Conservation (phyloP, 2,797 vertebrate genomes). For the Melanotaenia nigrans region DNA sequence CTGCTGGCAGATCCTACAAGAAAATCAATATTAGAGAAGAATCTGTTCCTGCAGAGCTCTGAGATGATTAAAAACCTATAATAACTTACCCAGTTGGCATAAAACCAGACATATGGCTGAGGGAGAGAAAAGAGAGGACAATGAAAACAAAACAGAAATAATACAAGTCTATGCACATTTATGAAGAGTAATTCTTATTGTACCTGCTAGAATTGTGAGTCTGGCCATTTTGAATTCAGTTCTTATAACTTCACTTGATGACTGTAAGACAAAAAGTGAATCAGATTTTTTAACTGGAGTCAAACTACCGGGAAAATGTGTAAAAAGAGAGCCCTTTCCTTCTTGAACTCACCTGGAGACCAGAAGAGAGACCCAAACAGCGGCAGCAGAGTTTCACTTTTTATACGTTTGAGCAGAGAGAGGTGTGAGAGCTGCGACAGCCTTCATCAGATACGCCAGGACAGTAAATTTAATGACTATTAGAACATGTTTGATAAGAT, state of each 20-base stretch:
- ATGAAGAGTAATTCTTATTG: background rate
- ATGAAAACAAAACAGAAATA: background rate
- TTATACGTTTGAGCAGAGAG: constrained; percentile 39
- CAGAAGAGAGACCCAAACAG: constrained; percentile 14
- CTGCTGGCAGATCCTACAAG: constrained; percentile 73
- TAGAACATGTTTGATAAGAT: constrained; percentile 49
- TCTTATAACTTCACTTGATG: constrained; percentile 19
- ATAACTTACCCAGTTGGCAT: constrained; percentile 76
- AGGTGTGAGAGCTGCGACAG: constrained; percentile 25
- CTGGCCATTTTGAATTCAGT: constrained; percentile 60
- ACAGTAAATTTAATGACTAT: constrained; percentile 20
- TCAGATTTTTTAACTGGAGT: background rate
- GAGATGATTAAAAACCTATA: background rate
- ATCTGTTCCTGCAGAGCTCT: background rate
- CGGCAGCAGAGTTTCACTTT: constrained; percentile 24
- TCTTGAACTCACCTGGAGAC: constrained; percentile 46
- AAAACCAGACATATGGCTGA: constrained; percentile 74
- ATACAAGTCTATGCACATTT: background rate
- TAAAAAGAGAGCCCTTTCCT: background rate
- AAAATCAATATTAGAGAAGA: background rate
- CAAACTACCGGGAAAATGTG: background rate
- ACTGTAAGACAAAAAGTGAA: constrained; percentile 4
- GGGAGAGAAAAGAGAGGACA: background rate
- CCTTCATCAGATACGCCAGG: too few relatives aligned
- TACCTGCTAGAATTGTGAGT: constrained; percentile 70